Evolutionary conservation across 2,797 vertebrate species (phyloP).

Genomic region (Trachops cirrhosus): DNA sequence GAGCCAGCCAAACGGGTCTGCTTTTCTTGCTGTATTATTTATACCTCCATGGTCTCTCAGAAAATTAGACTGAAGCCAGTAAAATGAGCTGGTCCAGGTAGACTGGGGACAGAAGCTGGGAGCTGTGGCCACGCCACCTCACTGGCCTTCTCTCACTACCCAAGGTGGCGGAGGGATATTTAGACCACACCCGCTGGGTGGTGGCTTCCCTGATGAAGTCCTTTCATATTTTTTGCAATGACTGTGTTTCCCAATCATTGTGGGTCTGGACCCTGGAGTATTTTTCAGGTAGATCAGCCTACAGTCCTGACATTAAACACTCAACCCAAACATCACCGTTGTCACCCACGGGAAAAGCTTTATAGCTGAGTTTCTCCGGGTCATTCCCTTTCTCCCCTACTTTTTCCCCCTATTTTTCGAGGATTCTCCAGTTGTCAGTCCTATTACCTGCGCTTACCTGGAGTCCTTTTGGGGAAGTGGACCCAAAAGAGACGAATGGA

Average conservation of each 20-base stretch:
- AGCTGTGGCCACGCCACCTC: conserved; percentile 5
- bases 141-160: not conserved
- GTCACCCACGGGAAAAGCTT: not conserved
- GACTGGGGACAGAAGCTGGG: not conserved
- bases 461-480: not conserved
- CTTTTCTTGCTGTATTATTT: conserved; percentile 5
- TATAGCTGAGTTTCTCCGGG: not conserved
- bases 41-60: conserved; percentile 8
- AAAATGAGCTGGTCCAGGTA: not conserved
- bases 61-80: not conserved
- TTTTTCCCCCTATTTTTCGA: not conserved
- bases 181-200: conserved; percentile 14
- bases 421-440: not conserved
- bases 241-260: conserved; percentile 22
- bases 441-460: not conserved
- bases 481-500: not conserved
- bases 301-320: not conserved
- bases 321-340: not conserved
- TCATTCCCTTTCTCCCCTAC: not conserved
- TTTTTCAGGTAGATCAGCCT: not conserved
- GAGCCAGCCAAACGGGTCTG: not conserved
- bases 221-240: conserved; percentile 28
- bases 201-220: not conserved
- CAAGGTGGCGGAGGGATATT: not conserved
- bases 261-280: not conserved